Base-by-base conservation (phyloP, 2,113 vertebrate genomes). In the Cephalophus harveyi region DNA sequence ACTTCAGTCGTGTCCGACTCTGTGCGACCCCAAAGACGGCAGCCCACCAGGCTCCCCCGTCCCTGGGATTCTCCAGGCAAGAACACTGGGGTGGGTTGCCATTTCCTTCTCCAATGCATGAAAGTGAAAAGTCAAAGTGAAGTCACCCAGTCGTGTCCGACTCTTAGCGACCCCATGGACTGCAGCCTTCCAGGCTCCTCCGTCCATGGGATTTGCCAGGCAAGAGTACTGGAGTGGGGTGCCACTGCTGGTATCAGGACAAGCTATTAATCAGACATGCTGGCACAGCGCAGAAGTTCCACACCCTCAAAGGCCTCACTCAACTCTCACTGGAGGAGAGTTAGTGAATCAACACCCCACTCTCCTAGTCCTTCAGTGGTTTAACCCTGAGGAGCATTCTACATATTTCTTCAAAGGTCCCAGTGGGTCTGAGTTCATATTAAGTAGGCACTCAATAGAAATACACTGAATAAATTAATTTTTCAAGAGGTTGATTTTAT, bases 401-500 rank as follows among this genome's bases (percentile, higher is more conserved):
- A 14, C 15, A 27, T 12, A 43, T 40, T 79, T 90, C 79, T 87
- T 79, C 33, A 23, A 6, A 59, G 13, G 12, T 11, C 27, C 28
- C 23, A 59, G 3, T 13, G 78, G 7, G 6, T 78, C 54, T 87
- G 33, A 50, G 87, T 19, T 13, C 43, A 30, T 55, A 36, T 43
- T 79, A 16, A 67, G 13, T 19, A 83, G 14, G 25, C 46, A 50
- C 21, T 82, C 78, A 86, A 91, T 27, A 90, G 96, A 84, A 71
- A 82, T 12, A n/a, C 9, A 25, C 0, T 60, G 33, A 96, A 67
- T 89, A 67, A 93, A 50, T 64, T 85, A 88, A 90, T 43, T 52
- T 86, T 54, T 85, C 27, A 91, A 76, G 54, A 64, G 14, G 25
- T 55, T 86, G 30, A 59, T 74, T 91, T 85, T 76, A 74, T 52